phyloP scores from a whole-genome alignment of 2,113 vertebrate genomes.

The Spea multiplicata region DNA sequence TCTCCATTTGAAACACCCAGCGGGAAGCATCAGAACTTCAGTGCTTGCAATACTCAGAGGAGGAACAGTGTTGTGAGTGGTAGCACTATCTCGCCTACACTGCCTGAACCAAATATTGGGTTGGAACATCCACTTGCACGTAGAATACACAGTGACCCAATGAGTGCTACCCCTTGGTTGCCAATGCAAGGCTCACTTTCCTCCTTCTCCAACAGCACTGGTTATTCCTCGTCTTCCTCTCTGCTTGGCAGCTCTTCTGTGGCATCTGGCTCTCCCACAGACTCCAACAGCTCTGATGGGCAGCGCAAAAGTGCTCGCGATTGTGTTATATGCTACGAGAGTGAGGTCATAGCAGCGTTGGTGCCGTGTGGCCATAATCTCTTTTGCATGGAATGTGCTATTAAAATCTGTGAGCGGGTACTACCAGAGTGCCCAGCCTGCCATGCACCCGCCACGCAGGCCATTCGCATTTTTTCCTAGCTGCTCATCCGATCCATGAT shows the following conservation, averaged over 20 bases:
- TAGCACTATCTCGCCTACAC: slow-evolving; percentile 70
- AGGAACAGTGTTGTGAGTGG: slow-evolving; percentile 73
- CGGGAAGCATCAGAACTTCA: slow-evolving; percentile 64
- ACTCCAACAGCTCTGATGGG: slow-evolving; percentile 71
- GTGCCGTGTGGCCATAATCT: slow-evolving; percentile 97
- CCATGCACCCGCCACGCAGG: slow-evolving; percentile 88
- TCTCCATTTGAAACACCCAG: slow-evolving; percentile 72
- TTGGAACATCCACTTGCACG: slow-evolving; percentile 83
- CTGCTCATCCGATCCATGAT: neutral
- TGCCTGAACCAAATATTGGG: slow-evolving; percentile 66
- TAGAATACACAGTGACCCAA: slow-evolving; percentile 82
- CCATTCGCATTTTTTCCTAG: slow-evolving; percentile 99
- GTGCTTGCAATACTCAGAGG: slow-evolving; percentile 61
- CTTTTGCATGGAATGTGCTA: slow-evolving; percentile 97
- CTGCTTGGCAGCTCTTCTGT: slow-evolving; percentile 65
- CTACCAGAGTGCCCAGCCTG: slow-evolving; percentile 90
- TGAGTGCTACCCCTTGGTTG: slow-evolving; percentile 82
- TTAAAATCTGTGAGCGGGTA: slow-evolving; percentile 86
- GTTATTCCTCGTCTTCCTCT: slow-evolving; percentile 83
- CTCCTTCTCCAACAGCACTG: slow-evolving; percentile 78
- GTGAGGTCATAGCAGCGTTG: slow-evolving; percentile 88
- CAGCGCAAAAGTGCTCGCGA: slow-evolving; percentile 68
- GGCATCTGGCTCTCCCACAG: slow-evolving; percentile 73
- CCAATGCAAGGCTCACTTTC: slow-evolving; percentile 69
- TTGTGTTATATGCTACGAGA: slow-evolving; percentile 91